Percentiles rank a stretch among this genome's conserved stretches.
phyloP scores from a whole-genome alignment of 2,797 vertebrate species.

The Avahi laniger region DNA sequence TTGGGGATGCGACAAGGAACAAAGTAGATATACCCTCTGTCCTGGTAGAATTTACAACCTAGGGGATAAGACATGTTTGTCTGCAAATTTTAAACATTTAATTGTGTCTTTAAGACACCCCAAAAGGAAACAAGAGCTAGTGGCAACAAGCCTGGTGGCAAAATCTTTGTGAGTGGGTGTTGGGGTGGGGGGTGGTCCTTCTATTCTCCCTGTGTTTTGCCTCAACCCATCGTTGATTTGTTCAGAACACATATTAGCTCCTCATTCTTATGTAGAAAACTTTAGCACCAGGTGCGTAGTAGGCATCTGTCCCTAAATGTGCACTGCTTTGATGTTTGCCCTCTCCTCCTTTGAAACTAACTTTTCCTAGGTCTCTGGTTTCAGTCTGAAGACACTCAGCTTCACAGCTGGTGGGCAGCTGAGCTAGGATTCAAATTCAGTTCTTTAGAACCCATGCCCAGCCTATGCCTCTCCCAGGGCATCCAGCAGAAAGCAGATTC shows the following conservation, averaged over 20 bases:
- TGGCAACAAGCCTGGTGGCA: background rate
- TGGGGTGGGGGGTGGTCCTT: too few relatives aligned
- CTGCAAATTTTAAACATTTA: background rate
- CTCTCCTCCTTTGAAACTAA: background rate
- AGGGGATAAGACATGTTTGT: background rate
- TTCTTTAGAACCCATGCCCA: background rate
- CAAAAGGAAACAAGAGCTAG: background rate
- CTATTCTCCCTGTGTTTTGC: background rate
- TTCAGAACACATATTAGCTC: background rate
- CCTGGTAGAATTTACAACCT: background rate
- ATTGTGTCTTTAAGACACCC: background rate
- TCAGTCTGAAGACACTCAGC: background rate
- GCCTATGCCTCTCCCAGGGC: rapidly evolving
- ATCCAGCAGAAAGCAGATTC: background rate
- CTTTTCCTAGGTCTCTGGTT: background rate
- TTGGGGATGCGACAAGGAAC: background rate
- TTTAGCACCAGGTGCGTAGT: background rate
- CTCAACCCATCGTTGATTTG: background rate
- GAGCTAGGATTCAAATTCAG: background rate
- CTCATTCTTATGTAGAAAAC: background rate
- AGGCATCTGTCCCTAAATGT: background rate
- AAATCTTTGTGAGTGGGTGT: background rate
- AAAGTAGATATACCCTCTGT: background rate
- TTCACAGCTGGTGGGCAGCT: background rate
- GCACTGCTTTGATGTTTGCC: background rate